These are phyloP conservation scores for Scrobipalpa costella DNA, from an alignment of 2,888 invertebrate species.

Conservation along the genomic window DNA sequence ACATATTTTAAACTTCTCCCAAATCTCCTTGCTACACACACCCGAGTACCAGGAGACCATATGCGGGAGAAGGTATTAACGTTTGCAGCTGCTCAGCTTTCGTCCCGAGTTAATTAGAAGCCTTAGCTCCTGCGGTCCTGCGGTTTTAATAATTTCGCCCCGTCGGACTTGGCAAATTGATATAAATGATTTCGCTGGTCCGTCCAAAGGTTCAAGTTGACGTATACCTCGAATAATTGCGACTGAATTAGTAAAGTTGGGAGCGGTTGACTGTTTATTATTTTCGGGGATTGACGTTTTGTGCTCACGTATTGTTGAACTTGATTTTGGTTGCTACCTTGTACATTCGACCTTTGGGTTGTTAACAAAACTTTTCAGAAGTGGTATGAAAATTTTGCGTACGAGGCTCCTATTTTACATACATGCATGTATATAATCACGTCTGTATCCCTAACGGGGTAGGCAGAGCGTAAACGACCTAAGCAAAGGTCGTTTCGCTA, in stretches of 20 bases:
- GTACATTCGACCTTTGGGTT: background rate
- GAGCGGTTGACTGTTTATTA: constrained; percentile 14
- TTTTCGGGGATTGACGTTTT: constrained; percentile 26
- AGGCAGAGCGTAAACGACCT: no score
- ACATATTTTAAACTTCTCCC: background rate
- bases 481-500: no score
- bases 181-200: constrained; percentile 52
- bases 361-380: background rate
- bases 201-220: constrained; percentile 20
- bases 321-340: background rate
- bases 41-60: constrained; percentile 27
- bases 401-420: no score
- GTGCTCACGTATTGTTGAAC: background rate
- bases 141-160: constrained; percentile 69
- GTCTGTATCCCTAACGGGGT: no score
- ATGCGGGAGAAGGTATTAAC: constrained; percentile 46
- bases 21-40: background rate
- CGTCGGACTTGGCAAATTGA: constrained; percentile 59
- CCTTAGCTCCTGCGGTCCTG: constrained; percentile 53
- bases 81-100: constrained; percentile 39
- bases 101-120: constrained; percentile 70
- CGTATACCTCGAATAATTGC: constrained; percentile 15
- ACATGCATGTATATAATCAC: no score
- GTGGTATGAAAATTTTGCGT: no score
- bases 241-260: constrained; percentile 19